Evolutionary conservation across 2,113 vertebrate genomes (phyloP).

Genomic region (Bos indicus): DNA sequence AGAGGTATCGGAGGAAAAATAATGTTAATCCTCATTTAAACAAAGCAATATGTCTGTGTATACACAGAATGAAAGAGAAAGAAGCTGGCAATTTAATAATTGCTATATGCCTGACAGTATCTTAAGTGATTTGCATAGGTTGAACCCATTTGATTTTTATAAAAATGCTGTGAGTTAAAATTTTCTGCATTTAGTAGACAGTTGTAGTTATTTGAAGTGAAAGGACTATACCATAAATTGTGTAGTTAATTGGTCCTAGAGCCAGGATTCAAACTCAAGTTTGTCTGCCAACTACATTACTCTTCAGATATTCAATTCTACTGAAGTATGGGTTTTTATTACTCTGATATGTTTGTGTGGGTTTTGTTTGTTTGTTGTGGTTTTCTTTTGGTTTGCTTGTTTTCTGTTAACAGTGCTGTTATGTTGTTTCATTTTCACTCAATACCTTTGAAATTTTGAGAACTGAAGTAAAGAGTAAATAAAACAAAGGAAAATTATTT

Average conservation of each 20-base stretch:
- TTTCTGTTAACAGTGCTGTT: neutral
- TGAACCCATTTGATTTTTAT: neutral
- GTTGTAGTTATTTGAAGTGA: neutral
- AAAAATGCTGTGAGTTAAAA: neutral
- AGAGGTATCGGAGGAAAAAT: neutral
- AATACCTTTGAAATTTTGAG: neutral
- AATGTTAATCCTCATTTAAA: neutral
- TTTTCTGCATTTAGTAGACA: neutral
- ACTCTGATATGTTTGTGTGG: neutral
- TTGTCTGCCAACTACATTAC: neutral
- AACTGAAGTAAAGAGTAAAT: neutral
- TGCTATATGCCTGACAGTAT: neutral
- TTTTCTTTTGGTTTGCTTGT: neutral
- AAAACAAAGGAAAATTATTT: neutral
- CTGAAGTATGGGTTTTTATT: neutral
- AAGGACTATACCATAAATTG: neutral
- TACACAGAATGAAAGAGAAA: neutral
- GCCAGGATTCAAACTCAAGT: neutral
- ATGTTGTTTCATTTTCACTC: neutral
- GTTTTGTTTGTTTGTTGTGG: neutral
- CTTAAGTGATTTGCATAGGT: neutral
- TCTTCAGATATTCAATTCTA: neutral
- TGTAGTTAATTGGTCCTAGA: neutral
- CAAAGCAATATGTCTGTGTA: neutral
- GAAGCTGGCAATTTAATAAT: neutral